phyloP scores from a whole-genome alignment of 2,797 vertebrate genomes.

The Poeciliopsis infans region DNA sequence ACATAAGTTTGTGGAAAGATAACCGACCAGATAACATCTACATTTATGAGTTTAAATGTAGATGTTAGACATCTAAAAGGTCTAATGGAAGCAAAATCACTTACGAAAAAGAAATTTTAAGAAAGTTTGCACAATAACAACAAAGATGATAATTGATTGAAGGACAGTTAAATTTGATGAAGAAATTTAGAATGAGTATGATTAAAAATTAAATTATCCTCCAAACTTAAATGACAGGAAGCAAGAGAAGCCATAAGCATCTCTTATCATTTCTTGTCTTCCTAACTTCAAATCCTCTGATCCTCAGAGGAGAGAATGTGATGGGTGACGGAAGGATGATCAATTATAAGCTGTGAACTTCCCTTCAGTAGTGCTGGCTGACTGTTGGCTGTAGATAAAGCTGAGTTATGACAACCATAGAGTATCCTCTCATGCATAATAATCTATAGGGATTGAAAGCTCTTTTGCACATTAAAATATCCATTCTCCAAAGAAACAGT shows the following conservation, averaged over 20 bases:
- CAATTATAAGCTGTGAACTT: slow-evolving; percentile 79
- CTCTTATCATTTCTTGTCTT: slow-evolving; percentile 52
- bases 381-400: slow-evolving; percentile 79
- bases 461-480: slow-evolving; percentile 55
- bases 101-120: not conserved
- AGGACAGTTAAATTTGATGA: slow-evolving; percentile 7
- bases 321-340: slow-evolving; percentile 73
- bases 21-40: not conserved
- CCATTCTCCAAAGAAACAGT: slow-evolving; percentile 58
- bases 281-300: slow-evolving; percentile 52
- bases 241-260: slow-evolving; percentile 33
- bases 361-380: slow-evolving; percentile 70
- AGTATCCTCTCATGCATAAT: slow-evolving; percentile 72
- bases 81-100: not conserved
- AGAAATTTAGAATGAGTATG: slow-evolving; percentile 24
- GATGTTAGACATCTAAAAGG: too few species aligned
- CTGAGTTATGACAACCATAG: slow-evolving; percentile 76
- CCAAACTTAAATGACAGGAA: slow-evolving; percentile 41
- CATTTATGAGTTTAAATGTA: too few species aligned
- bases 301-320: slow-evolving; percentile 65
- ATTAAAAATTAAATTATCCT: slow-evolving; percentile 35
- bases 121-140: not conserved
- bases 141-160: slow-evolving; percentile 14
- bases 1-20: not conserved
- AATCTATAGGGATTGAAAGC: slow-evolving; percentile 64